Evolutionary conservation across 1,140 invertebrate genomes (phyloP).

Genomic region (Anadara kagoshimensis): DNA sequence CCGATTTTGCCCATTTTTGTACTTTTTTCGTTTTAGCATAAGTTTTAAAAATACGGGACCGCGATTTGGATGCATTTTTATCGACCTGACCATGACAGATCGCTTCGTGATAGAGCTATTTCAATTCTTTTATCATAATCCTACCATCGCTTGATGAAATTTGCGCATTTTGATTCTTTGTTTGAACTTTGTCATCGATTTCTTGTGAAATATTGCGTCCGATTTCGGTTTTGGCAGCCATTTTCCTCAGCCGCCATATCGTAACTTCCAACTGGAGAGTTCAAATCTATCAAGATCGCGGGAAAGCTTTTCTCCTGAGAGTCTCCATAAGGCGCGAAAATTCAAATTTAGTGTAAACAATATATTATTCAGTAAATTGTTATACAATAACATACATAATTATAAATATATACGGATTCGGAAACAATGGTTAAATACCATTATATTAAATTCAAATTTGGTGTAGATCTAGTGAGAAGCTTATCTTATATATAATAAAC

Average conservation of each 20-base stretch:
- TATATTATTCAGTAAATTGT: too few relatives aligned
- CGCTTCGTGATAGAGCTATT: not conserved
- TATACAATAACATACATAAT: too few relatives aligned
- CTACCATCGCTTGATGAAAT: constrained; percentile 16
- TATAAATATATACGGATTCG: too few relatives aligned
- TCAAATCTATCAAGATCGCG: too few relatives aligned
- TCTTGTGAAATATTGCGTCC: constrained; percentile 48
- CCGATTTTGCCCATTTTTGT: not conserved
- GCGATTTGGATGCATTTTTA: not conserved
- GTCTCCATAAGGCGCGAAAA: too few relatives aligned
- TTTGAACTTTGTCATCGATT: constrained; percentile 42
- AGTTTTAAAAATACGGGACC: not conserved
- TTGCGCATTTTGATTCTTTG: constrained; percentile 11
- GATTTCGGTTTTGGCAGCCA: constrained; percentile 50
- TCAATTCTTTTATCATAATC: constrained; percentile 4
- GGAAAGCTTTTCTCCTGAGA: too few relatives aligned
- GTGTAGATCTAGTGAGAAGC: too few relatives aligned
- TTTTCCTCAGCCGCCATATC: constrained; percentile 45
- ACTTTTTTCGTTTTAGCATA: not conserved
- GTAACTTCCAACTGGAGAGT: constrained; percentile 27
- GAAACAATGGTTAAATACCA: too few relatives aligned
- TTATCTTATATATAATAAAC: too few relatives aligned
- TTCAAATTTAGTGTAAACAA: too few relatives aligned
- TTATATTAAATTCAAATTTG: too few relatives aligned
- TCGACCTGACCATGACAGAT: not conserved